phyloP scores from a whole-genome alignment of 2,113 vertebrate species.

The Columba janthina region DNA sequence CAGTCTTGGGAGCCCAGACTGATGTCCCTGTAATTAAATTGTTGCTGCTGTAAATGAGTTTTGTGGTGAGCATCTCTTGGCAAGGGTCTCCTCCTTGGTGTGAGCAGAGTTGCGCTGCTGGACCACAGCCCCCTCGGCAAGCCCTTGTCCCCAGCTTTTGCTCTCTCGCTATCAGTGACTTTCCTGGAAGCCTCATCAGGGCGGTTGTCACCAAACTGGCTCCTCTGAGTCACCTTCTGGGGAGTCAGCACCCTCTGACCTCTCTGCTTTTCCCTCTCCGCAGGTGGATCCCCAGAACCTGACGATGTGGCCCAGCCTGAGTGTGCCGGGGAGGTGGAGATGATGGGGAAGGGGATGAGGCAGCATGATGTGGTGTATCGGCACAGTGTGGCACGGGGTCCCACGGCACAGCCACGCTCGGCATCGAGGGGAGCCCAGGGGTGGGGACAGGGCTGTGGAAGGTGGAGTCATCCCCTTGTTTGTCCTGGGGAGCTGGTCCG shows the following conservation, averaged over 20 bases:
- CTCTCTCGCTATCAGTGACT: neutral
- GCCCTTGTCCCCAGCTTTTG: neutral
- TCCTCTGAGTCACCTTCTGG: neutral
- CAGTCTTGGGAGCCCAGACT: neutral
- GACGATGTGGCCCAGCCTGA: neutral
- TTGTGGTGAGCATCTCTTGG: neutral
- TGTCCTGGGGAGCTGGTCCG: conserved; percentile 42
- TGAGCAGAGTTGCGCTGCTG: neutral
- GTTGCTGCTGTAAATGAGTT: neutral
- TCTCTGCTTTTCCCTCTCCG: neutral
- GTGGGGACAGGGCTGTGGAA: conserved; percentile 15
- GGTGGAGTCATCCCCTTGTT: conserved; percentile 40
- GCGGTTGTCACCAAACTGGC: accelerated
- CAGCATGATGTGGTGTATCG: too few relatives aligned
- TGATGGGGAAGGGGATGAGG: neutral
- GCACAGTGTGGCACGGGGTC: neutral
- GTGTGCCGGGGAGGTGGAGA: neutral
- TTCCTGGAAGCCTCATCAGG: neutral
- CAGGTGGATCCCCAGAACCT: neutral
- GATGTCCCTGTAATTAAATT: neutral
- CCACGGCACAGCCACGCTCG: accelerated
- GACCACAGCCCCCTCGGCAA: too few relatives aligned
- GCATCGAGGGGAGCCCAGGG: neutral
- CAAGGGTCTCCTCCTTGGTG: accelerated
- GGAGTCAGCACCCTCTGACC: neutral